Evolutionary conservation across 2,797 vertebrate genomes (phyloP), one percentile per base, ranked within the genome.

Genomic region (Geotrypetes seraphini): DNA sequence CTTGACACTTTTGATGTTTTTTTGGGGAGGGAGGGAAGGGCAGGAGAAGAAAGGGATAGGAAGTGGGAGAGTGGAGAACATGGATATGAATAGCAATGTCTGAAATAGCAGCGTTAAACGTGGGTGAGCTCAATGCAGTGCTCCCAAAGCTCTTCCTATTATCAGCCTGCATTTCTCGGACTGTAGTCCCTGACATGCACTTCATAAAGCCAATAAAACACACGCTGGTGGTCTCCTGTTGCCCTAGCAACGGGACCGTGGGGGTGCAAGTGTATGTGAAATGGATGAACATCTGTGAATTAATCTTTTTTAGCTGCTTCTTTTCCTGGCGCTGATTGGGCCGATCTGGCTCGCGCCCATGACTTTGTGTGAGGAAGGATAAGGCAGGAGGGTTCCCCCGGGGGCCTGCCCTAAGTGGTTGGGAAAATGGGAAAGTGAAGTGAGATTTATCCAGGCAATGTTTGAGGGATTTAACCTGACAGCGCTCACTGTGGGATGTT

Each of bases 141-240:
- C 49, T 71, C 61, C 59, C 57, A 71, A 73, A 78, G 77, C 59
- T 64, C 48, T 63, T 50, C 22, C 43, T 44, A 71, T 75, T 75
- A 75, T 68, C 66, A 69, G 71, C 70, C 75, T 72, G 67, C 57
- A 43, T 77, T 81, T 82, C 67, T 81, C 3, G 57, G 69, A 73
- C 75, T 72, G 66, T 60, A 68, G 74, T 68, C 83, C 84, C 82
- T 21, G 59, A 87, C 84, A 89, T 39, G 67, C 73, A 80, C 79
- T 91, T 87, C 82, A 86, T 91, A 84, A 87, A 89, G 86, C 86
- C 85, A 88, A 85, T 88, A 86, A 88, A 85, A 72, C 48, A 30
- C 75, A 3, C 71, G 40, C 88, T 77, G 86, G 87, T 89, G 89
- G 88, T 92, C 87, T 83, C 70, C 54, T 1, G 91, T 96, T 92